Base-by-base conservation (phyloP, 2,113 vertebrate species). In the Corynorhinus townsendii region DNA sequence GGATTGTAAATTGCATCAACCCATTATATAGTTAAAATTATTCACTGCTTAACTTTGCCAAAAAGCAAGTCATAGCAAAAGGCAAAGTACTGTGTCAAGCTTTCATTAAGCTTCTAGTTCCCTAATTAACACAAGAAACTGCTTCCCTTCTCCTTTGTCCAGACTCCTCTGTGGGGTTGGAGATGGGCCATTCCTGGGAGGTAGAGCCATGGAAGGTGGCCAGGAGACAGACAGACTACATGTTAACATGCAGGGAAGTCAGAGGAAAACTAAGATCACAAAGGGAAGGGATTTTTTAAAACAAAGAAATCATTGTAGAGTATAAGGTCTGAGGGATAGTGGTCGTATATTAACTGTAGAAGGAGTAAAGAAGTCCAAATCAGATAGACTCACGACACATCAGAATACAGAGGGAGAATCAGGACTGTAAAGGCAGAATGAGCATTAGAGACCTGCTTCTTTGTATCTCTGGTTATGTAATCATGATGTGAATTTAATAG, bases 71-170 rank as follows among this genome's bases (percentile, higher is more conserved):
- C 47, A 72, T 64, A 94, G 72, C 84, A 94, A 93, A 95, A 38
- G 35, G 7, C 47, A 86, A 94, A 93, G 12, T 45, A 89, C 20
- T 82, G 20, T 38, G n/a, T 89, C 69, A 91, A 92, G 40, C 66
- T 82, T 86, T 68, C 24, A 68, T 89, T 86, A 82, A 77, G 45
- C 17, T 66, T 68, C 84, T 82, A 45, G 45, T 68, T 82, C 30
- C 69, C 77, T 90, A 80, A 80, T 88, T 92, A 94, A 92, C 52
- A 71, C 40, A 40, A 64, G 66, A 95, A 86, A 93, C 54, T 52
- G 3, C 35, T 69, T 86, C 38, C 77, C 71, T 91, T 96, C 35
- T 79, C 71, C 49, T 89, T 80, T 94, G 35, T 64, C 66, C 49
- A 90, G 12, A 80, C 90, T 64, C 15, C 28, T 81, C 77, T 43